A percentile compares a stretch with the other conserved stretches of the same genome.
Conservation (phyloP, 1,140 invertebrate species). For the Gonatopus flavifemur region DNA sequence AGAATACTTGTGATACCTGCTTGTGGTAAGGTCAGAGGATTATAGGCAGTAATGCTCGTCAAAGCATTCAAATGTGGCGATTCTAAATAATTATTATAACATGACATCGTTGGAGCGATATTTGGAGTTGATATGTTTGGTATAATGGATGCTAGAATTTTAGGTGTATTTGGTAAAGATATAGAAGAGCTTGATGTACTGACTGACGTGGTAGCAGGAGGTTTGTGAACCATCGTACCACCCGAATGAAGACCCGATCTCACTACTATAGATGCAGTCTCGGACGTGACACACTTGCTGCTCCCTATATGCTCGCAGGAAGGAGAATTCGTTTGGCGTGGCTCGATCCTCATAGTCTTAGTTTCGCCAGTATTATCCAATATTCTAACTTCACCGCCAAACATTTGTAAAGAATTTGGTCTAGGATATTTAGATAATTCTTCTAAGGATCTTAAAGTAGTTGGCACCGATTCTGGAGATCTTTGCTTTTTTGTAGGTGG, state of each 20-base stretch:
- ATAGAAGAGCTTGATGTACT: slow-evolving; percentile 38
- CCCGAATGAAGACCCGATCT: slow-evolving; percentile 74
- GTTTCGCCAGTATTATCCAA: slow-evolving; percentile 67
- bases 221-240: slow-evolving; percentile 68
- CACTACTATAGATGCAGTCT: slow-evolving; percentile 67
- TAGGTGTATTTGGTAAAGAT: slow-evolving; percentile 61
- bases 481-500: slow-evolving; percentile 60
- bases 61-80: slow-evolving; percentile 53
- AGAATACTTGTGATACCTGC: slow-evolving; percentile 46
- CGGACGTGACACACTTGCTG: slow-evolving; percentile 41
- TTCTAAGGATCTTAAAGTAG: slow-evolving; percentile 61
- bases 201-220: slow-evolving; percentile 48
- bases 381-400: slow-evolving; percentile 77
- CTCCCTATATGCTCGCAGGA: slow-evolving; percentile 30
- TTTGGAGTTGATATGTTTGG: slow-evolving; percentile 63
- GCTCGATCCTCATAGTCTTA: slow-evolving; percentile 73
- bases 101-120: slow-evolving; percentile 55
- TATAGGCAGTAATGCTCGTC: slow-evolving; percentile 68
- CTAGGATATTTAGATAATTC: slow-evolving; percentile 58
- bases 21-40: slow-evolving; percentile 65
- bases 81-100: slow-evolving; percentile 43
- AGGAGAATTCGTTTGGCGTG: slow-evolving; percentile 53
- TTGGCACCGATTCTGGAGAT: slow-evolving; percentile 55
- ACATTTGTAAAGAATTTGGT: slow-evolving; percentile 68
- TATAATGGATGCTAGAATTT: slow-evolving; percentile 61